Evolutionary conservation across 2,888 invertebrate species (phyloP).

Genomic region (Bombylius major): DNA sequence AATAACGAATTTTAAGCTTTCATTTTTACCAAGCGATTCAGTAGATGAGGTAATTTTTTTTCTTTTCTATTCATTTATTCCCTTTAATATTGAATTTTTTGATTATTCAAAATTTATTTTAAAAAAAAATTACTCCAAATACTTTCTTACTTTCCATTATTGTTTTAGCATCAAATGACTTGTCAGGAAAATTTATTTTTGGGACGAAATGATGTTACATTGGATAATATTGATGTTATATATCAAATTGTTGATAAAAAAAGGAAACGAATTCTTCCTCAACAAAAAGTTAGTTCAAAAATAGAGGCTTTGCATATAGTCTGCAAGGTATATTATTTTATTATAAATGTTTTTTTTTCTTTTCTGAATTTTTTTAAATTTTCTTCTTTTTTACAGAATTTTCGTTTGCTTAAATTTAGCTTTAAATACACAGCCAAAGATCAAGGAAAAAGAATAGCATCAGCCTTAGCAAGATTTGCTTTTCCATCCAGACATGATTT

Average conservation of each 20-base stretch:
- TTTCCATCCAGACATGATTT: slow-evolving; percentile 75
- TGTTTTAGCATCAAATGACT: slow-evolving; percentile 16
- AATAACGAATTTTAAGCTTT: slow-evolving; percentile 86
- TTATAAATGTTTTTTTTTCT: background rate
- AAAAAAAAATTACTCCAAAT: no score
- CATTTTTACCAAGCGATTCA: slow-evolving; percentile 58
- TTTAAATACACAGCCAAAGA: slow-evolving; percentile 73
- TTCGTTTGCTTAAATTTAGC: slow-evolving; percentile 74
- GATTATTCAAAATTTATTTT: no score
- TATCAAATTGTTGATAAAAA: slow-evolving; percentile 29
- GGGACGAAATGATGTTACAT: slow-evolving; percentile 32
- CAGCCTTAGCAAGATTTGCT: slow-evolving; percentile 73
- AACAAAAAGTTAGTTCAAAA: slow-evolving; percentile 31
- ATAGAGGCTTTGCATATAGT: slow-evolving; percentile 34
- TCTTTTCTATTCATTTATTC: no score
- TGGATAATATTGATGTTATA: slow-evolving; percentile 35
- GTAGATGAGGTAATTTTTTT: slow-evolving; percentile 5
- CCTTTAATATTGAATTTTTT: no score
- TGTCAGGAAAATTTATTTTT: slow-evolving; percentile 32
- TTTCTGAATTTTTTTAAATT: slow-evolving; percentile 5
- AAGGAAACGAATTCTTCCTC: slow-evolving; percentile 29
- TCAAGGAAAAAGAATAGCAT: slow-evolving; percentile 66
- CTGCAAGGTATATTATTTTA: slow-evolving; percentile 23
- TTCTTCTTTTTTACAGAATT: slow-evolving; percentile 50
- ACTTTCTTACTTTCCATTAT: background rate